A percentile compares a stretch with the other conserved stretches of the same genome.
phyloP scores from a whole-genome alignment of 2,888 invertebrate genomes.

The Eristalis arbustorum region DNA sequence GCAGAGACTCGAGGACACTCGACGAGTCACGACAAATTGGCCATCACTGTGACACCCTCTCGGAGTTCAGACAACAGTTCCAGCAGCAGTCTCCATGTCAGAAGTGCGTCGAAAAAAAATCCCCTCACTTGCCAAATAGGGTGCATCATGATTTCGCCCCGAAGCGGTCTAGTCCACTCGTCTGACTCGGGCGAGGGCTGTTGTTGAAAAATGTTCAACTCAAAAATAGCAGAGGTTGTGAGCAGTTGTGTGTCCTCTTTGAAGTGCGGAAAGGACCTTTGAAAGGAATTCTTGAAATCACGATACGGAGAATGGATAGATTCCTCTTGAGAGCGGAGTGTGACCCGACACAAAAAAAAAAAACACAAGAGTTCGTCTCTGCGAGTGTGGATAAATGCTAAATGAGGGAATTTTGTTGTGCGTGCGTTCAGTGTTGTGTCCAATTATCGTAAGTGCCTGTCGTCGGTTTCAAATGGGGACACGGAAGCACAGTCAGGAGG shows the following conservation, averaged over 20 bases:
- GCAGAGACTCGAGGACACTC: not conserved
- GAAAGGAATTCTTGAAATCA: slow-evolving; percentile 14
- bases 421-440: not conserved
- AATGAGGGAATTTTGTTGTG: not conserved
- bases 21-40: not conserved
- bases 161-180: not conserved
- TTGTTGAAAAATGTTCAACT: not conserved
- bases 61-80: not conserved
- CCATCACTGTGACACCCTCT: not conserved
- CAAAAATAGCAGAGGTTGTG: too few relatives aligned
- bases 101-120: too few relatives aligned
- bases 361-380: not conserved
- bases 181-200: not conserved
- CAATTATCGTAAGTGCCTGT: not conserved
- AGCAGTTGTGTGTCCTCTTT: not conserved
- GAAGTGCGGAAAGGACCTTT: slow-evolving; percentile 6
- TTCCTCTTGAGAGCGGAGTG: not conserved
- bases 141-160: not conserved
- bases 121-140: not conserved
- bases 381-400: not conserved
- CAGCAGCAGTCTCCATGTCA: too few relatives aligned
- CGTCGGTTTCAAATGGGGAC: not conserved
- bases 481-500: not conserved
- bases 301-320: not conserved
- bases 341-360: not conserved